phyloP scores from a whole-genome alignment of 2,888 invertebrate genomes.

The Lasius platythorax region DNA sequence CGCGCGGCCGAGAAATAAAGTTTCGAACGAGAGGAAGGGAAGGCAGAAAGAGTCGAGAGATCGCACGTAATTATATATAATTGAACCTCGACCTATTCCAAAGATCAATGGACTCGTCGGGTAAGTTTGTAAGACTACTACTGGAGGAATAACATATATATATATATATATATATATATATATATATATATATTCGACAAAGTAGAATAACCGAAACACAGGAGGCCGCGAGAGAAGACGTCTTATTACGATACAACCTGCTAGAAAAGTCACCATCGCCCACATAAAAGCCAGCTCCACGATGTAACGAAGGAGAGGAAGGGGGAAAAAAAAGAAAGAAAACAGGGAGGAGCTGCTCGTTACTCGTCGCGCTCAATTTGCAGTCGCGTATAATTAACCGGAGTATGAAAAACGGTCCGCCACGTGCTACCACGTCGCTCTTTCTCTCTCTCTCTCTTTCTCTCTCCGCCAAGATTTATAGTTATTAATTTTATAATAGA shows the following conservation, averaged over 20 bases:
- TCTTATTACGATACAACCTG: slow-evolving; percentile 1
- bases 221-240: background rate
- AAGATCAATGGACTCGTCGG: background rate
- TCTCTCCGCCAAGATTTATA: slow-evolving; percentile 79
- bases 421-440: slow-evolving; percentile 81
- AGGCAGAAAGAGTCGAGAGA: too few relatives aligned
- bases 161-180: too few relatives aligned
- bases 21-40: background rate
- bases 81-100: background rate
- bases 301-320: slow-evolving; percentile 33
- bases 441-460: background rate
- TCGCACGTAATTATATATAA: background rate
- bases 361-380: slow-evolving; percentile 81
- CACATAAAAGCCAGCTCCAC: background rate
- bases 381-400: slow-evolving; percentile 82
- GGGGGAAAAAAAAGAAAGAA: slow-evolving; percentile 40
- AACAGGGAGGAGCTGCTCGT: slow-evolving; percentile 69
- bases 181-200: background rate
- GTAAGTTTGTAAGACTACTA: background rate
- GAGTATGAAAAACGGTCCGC: slow-evolving; percentile 82
- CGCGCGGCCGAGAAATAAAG: background rate
- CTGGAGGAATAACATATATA: background rate
- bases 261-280: slow-evolving; percentile 11
- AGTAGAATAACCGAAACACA: background rate
- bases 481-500: slow-evolving; percentile 84